Base-by-base conservation (phyloP, 30 jellyfish, hydroid and myxozoan species). In the Mastigias papua region DNA sequence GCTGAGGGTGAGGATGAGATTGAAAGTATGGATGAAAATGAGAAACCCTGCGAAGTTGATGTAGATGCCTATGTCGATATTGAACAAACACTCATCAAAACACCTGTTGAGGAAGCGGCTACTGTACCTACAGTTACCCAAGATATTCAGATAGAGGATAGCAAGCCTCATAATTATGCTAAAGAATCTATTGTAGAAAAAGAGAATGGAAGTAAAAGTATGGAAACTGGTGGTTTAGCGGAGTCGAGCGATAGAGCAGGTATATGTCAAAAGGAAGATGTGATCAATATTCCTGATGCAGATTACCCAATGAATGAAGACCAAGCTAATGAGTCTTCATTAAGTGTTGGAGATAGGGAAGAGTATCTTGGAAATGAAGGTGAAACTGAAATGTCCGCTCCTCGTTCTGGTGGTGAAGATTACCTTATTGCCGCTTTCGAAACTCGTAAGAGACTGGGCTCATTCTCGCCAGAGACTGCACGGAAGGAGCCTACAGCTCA, bases 221-320 rank as follows among this genome's bases (percentile, higher is more conserved):
- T 26, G 6, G 62, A 28, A 9, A n/a, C 62, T 8, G 67, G 46
- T 13, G 1, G 1, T 25, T 20, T 13, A 1, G 25, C 81, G 15
- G 34, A 15, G 0, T 28, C 19, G 60, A 70, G 28, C 7, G 66
- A 16, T n/a, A n/a, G n/a, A n/a, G n/a, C n/a, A n/a, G n/a, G n/a
- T n/a, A n/a, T n/a, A n/a, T n/a, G n/a, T n/a, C n/a, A n/a, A 33
- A 35, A 9, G 30, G 69, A 22, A 49, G 86, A 49, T 11, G 31
- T 49, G 7, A 28, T 42, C 4, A 61, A 62, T 35, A 48, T 66
- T 23, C 84, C 91, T 22, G 91, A 82, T 26, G 51, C 68, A 42
- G 91, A 69, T 67, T 62, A 82, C 49, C 79, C 88, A 0, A 34
- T 26, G 10, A 66, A 67, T 8, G 84, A 81, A 25, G 78, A 67